phyloP scores from a whole-genome alignment of 2,888 invertebrate genomes.

The Zonitis immaculata region DNA sequence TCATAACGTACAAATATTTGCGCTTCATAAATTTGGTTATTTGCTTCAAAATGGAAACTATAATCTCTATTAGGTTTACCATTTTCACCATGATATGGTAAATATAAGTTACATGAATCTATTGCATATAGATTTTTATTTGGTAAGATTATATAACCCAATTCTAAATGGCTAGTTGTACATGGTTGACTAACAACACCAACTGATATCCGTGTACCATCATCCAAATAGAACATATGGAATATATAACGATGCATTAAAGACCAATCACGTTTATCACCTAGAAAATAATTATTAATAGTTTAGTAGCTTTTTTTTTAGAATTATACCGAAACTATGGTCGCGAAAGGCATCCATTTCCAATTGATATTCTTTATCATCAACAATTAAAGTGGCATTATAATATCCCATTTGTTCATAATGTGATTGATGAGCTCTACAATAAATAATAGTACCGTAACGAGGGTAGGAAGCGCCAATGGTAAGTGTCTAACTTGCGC shows the following conservation, averaged over 20 bases:
- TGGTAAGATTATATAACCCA: slow-evolving; percentile 58
- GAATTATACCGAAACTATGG: slow-evolving; percentile 76
- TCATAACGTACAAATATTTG: slow-evolving; percentile 55
- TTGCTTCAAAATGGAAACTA: slow-evolving; percentile 60
- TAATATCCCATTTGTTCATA: slow-evolving; percentile 76
- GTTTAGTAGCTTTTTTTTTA: too few relatives aligned
- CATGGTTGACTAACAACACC: slow-evolving; percentile 74
- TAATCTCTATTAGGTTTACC: slow-evolving; percentile 61
- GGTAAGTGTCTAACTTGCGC: too few relatives aligned
- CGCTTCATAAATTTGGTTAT: slow-evolving; percentile 53
- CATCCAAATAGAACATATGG: slow-evolving; percentile 68
- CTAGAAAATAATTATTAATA: slow-evolving; percentile 43
- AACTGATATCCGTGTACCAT: slow-evolving; percentile 64
- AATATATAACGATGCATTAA: slow-evolving; percentile 74
- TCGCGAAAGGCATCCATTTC: slow-evolving; percentile 68
- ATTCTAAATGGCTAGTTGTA: slow-evolving; percentile 60
- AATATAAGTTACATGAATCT: slow-evolving; percentile 57
- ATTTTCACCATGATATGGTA: slow-evolving; percentile 66
- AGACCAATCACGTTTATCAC: slow-evolving; percentile 67
- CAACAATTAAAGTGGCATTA: slow-evolving; percentile 57
- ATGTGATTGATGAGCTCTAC: slow-evolving; percentile 72
- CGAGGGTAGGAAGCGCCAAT: too few relatives aligned
- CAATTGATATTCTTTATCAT: slow-evolving; percentile 49
- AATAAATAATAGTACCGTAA: too few relatives aligned
- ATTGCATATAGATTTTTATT: slow-evolving; percentile 52